These are phyloP conservation scores for Gorsachius magnificus DNA, from an alignment of 2,797 vertebrate genomes.

Conservation along the genomic window DNA sequence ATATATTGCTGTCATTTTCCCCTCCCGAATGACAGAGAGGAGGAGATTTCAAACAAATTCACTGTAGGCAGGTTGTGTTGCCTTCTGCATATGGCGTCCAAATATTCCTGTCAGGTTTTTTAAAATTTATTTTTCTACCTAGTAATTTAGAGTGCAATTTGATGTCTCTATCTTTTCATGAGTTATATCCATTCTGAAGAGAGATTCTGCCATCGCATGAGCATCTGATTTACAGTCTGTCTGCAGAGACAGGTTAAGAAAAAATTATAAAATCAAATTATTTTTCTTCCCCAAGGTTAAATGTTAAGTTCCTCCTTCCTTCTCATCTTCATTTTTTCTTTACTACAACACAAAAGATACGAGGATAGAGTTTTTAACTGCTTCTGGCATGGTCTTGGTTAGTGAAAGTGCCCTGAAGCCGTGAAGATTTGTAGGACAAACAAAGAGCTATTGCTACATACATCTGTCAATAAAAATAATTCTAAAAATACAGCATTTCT, in stretches of 20 bases:
- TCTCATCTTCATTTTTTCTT: not conserved
- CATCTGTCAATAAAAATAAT: not conserved
- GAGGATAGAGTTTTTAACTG: not conserved
- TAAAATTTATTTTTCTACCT: not conserved
- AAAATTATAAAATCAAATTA: not conserved
- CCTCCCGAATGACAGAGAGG: not conserved
- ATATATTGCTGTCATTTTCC: not conserved
- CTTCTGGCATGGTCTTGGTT: not conserved
- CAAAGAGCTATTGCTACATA: not conserved
- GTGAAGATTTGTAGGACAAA: not conserved
- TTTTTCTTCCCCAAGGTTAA: not conserved
- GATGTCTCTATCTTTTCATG: not conserved
- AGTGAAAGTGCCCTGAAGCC: not conserved
- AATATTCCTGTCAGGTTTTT: not conserved
- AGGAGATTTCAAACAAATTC: not conserved
- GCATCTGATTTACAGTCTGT: constrained; percentile 19
- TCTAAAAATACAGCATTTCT: not conserved
- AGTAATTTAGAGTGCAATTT: not conserved
- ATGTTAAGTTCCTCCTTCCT: not conserved
- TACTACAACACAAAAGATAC: not conserved
- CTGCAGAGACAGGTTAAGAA: constrained; percentile 1
- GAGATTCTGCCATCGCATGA: not conserved
- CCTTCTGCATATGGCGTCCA: not conserved
- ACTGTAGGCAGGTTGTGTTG: not conserved
- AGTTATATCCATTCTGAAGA: not conserved